Percentiles rank a stretch among this genome's conserved stretches.
These are phyloP conservation scores for Tachycineta bicolor DNA, from an alignment of 2,113 vertebrate genomes.

Conservation along the genomic window DNA sequence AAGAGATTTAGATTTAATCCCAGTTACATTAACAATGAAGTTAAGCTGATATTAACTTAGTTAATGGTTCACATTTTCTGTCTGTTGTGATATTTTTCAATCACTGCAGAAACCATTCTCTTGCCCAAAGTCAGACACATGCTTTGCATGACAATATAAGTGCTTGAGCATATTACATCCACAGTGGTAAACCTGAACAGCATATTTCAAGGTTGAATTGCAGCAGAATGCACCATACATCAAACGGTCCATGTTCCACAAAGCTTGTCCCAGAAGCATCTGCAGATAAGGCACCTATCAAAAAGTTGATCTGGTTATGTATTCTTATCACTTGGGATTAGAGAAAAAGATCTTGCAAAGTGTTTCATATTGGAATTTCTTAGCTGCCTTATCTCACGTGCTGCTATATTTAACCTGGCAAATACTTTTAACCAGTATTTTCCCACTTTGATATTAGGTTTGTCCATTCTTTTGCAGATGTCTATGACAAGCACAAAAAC, in stretches of 20 bases:
- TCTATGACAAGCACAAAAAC: background rate
- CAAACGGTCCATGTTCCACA: background rate
- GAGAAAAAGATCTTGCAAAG: background rate
- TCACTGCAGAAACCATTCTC: background rate
- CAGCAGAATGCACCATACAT: background rate
- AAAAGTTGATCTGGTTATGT: background rate
- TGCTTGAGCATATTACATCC: background rate
- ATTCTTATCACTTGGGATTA: background rate
- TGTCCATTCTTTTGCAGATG: background rate
- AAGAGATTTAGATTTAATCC: background rate
- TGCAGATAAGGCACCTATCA: background rate
- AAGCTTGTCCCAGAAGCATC: background rate
- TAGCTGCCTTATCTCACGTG: background rate
- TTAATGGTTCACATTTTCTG: background rate
- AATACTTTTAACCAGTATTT: background rate
- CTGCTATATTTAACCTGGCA: background rate
- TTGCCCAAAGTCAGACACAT: background rate
- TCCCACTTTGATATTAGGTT: background rate
- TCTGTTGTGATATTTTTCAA: background rate
- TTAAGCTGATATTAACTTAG: background rate
- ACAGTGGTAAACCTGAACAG: background rate
- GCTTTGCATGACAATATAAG: background rate
- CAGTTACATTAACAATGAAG: background rate
- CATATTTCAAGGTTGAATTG: background rate
- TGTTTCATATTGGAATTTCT: background rate